A percentile compares a stretch with the other conserved stretches of the same genome.
Evolutionary conservation across 2,888 invertebrate species (phyloP).

Genomic region (Polyploca ridens): DNA sequence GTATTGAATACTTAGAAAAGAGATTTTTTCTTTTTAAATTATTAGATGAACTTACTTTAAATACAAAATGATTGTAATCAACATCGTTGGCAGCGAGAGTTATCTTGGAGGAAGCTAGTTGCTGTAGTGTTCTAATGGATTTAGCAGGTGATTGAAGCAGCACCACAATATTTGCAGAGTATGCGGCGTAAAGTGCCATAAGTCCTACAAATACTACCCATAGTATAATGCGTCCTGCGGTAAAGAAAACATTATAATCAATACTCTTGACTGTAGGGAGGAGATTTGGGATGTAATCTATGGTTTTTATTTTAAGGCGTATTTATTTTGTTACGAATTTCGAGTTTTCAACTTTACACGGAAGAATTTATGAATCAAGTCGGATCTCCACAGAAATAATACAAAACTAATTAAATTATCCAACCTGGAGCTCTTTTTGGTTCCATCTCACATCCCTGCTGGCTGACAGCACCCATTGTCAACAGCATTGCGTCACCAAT

Average conservation of each 20-base stretch:
- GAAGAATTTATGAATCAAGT: too few species aligned
- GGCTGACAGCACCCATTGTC: conserved; percentile 82
- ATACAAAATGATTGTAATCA: conserved; percentile 85
- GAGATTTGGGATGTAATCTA: neutral
- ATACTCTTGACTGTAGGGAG: too few species aligned
- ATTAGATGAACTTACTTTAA: conserved; percentile 72
- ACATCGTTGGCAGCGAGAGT: conserved; percentile 85
- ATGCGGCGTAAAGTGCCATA: conserved; percentile 86
- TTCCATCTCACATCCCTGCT: conserved; percentile 82
- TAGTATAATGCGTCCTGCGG: conserved; percentile 64
- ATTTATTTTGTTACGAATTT: too few species aligned
- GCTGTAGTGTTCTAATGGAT: conserved; percentile 80
- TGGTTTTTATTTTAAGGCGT: neutral
- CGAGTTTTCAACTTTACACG: too few species aligned
- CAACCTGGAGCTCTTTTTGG: conserved; percentile 67
- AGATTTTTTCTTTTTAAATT: neutral
- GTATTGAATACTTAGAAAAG: neutral
- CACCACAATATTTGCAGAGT: conserved; percentile 88
- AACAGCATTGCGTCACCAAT: conserved; percentile 76
- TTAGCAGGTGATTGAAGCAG: conserved; percentile 86
- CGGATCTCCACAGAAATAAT: too few species aligned
- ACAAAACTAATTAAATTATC: conserved; percentile 2
- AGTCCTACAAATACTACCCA: conserved; percentile 63
- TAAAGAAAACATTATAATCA: too few species aligned
- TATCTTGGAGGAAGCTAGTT: conserved; percentile 84